Percentiles rank a stretch among this genome's conserved stretches.
These are phyloP conservation scores for Anniella stebbinsi DNA, from an alignment of 2,797 vertebrate species.

Conservation along the genomic window DNA sequence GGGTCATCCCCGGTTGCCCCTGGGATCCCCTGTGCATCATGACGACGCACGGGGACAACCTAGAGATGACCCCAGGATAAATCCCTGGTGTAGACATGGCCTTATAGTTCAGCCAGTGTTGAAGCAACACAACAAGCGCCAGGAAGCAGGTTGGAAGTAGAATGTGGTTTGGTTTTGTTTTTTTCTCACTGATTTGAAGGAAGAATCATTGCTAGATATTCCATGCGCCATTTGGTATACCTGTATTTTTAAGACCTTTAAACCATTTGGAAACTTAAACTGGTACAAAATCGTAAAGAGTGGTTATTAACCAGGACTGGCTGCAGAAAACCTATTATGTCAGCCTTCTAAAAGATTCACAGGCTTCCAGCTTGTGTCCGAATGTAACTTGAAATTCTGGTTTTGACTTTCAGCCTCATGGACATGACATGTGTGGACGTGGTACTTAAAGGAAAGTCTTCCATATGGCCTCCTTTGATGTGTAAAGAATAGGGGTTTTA, in stretches of 20 bases:
- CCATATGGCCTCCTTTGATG: background rate
- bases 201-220: background rate
- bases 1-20: too few species aligned
- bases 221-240: background rate
- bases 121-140: fast-evolving
- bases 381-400: background rate
- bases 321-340: background rate
- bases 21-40: too few species aligned
- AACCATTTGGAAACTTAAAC: background rate
- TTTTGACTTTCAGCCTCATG: background rate
- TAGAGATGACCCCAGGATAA: too few species aligned
- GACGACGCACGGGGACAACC: too few species aligned
- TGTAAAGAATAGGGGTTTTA: too few species aligned
- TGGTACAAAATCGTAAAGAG: too few species aligned
- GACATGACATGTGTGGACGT: background rate
- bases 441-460: background rate
- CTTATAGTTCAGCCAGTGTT: constrained; percentile 3
- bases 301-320: background rate
- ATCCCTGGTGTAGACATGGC: too few species aligned
- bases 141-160: background rate
- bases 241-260: background rate
- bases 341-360: background rate
- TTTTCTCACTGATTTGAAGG: background rate
- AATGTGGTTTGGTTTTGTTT: background rate
- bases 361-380: background rate